Evolutionary conservation across 1,140 invertebrate genomes (phyloP).

Genomic region (Schlechtendalia chinensis): DNA sequence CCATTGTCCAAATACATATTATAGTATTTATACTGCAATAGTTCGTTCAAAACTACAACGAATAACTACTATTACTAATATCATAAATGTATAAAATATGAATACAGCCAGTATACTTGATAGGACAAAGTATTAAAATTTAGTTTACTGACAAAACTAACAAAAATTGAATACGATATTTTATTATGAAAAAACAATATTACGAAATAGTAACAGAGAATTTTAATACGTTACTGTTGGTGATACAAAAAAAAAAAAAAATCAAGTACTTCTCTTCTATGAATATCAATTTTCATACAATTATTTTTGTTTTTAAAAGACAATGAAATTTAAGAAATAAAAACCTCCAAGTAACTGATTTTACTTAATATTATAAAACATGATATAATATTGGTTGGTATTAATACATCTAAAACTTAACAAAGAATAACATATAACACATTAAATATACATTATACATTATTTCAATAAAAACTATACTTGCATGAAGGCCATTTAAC

Average conservation of each 20-base stretch:
- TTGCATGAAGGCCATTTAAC: neutral
- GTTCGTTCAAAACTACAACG: no score
- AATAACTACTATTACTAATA: no score
- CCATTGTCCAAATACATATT: neutral
- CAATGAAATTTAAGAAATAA: no score
- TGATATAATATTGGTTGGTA: no score
- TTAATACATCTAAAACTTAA: no score
- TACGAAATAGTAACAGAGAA: neutral
- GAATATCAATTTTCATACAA: neutral
- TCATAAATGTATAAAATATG: no score
- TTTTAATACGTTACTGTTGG: neutral
- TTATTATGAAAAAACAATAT: neutral
- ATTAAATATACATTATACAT: neutral
- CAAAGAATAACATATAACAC: neutral
- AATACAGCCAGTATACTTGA: neutral
- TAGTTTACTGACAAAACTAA: neutral
- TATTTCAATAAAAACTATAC: slow-evolving; percentile 1
- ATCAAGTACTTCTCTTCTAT: neutral
- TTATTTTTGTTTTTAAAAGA: no score
- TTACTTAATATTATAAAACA: no score
- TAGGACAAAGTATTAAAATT: neutral
- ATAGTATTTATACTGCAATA: no score
- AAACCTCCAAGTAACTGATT: no score
- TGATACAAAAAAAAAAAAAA: neutral
- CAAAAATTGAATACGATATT: neutral